A percentile compares a stretch with the other conserved stretches of the same genome.
These are phyloP conservation scores for Gerris buenoi DNA, from an alignment of 1,140 invertebrate genomes.

Conservation along the genomic window DNA sequence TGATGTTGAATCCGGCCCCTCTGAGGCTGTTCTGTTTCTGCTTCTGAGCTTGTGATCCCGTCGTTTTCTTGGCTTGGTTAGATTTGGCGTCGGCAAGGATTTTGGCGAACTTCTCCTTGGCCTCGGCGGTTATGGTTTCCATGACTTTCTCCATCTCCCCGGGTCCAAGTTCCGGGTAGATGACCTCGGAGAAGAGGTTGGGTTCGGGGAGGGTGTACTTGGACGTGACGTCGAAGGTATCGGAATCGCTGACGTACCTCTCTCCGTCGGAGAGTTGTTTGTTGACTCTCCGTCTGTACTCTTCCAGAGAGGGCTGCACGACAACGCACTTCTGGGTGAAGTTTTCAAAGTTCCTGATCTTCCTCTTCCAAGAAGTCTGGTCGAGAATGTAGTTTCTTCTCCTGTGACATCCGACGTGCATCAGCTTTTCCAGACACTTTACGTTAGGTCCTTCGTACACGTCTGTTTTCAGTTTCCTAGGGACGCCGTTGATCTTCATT, in stretches of 20 bases:
- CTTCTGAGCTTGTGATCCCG: neutral
- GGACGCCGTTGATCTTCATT: slow-evolving; percentile 57
- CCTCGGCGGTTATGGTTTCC: neutral
- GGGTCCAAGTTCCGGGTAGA: neutral
- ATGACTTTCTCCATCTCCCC: neutral
- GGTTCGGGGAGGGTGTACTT: neutral
- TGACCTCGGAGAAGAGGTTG: neutral
- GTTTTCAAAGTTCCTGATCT: neutral
- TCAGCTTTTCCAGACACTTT: slow-evolving; percentile 65
- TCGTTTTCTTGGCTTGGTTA: neutral
- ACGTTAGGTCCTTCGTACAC: slow-evolving; percentile 65
- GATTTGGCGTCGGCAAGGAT: neutral
- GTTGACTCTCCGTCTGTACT: neutral
- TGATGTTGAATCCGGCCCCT: neutral
- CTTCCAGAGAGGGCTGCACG: neutral
- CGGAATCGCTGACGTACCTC: neutral
- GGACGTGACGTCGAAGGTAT: neutral
- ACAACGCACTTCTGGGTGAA: neutral
- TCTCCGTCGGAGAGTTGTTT: neutral
- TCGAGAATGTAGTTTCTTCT: slow-evolving; percentile 86
- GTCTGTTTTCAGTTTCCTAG: slow-evolving; percentile 34
- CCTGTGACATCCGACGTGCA: slow-evolving; percentile 64
- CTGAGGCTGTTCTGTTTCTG: neutral
- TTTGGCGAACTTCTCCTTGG: neutral
- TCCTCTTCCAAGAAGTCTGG: slow-evolving; percentile 37